Evolutionary conservation across 2,797 vertebrate genomes (phyloP), one percentile per base, ranked within the genome.

Genomic region (Sebastes diploproa): DNA sequence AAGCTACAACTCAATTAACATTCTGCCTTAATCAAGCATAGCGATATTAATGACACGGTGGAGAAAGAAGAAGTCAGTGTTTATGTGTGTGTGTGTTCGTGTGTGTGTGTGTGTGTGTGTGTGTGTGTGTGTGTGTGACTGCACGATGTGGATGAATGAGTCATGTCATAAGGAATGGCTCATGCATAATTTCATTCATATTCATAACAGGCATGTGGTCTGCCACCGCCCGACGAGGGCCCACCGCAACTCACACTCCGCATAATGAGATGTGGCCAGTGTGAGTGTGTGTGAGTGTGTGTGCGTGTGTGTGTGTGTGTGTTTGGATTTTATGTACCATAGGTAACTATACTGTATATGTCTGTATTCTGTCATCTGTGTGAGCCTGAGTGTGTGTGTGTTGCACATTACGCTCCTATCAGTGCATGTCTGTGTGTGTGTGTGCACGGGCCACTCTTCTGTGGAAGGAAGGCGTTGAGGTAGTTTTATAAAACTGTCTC

Each of bases 111-210:
- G 42, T 50, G 64, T 81, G 25, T 36, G 20, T 29, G 38, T n/a
- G 56, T 60, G 34, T 68, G 22, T 63, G 75, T 30, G 59, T 55
- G 58, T 69, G 71, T 86, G 83, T 38, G 71, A 78, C 83, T 85
- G 72, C 62, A 69, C 27, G 80, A 85, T 84, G 89, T 83, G 87
- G 88, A 93, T 93, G 91, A 94, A 94, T 94, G 94, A 94, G 87
- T 94, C 91, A 92, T 93, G 93, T 92, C 89, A 91, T 92, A 86
- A 86, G 90, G 87, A 93, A 92, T 79, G 77, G 89, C 85, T 94
- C 91, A 92, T 92, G 87, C 93, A 94, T 94, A 93, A 94, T 94
- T 91, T 93, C 90, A 94, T 95, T 92, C 94, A 94, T 95, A 94
- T 95, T 95, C 93, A 95, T 94, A 94, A 92, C 91, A 90, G 90